Evolutionary conservation across 2,797 vertebrate genomes (phyloP), one percentile per base, ranked within the genome.

Genomic region (Anniella stebbinsi): DNA sequence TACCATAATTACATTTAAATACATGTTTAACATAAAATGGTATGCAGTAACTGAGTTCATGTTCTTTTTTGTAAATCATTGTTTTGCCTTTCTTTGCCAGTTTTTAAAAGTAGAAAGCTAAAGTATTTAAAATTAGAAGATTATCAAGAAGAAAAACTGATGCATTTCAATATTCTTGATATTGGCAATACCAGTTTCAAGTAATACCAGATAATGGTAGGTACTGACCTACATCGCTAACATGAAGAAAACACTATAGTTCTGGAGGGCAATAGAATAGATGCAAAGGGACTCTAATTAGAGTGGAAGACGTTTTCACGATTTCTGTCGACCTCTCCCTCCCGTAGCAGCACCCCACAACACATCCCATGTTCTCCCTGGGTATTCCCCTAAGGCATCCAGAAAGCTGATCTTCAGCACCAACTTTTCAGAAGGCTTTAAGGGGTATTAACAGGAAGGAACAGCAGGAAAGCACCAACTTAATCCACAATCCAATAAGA

Each of bases 101-200:
- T 28, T 87, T 89, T 89, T n/a, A 92, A 80, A 91, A 33, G 25
- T 90, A 89, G 80, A 92, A 0, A 76, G 38, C 21, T 45, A 21
- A 77, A 48, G 21, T 41, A 9, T 25, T 41, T 41, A 77, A 77
- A 0, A 38, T 21, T 30, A 33, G 36, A 57, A 9, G 2, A 89
- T 67, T 9, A 84, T 73, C 3, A 78, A 0, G 1, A 33, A 83
- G 92, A 60, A 60, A 23, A 57, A 21, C 6, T 1, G 18, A 23
- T 7, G 0, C 67, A 91, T 36, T 87, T 88, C 86, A 36, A 10
- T 45, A 17, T 13, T 78, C 33, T 91, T 28, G 21, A 51, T 66
- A 77, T 51, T 70, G 92, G 90, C 57, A 88, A 75, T 90, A 67
- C n/a, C 67, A 91, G 86, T 41, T 33, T 38, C 60, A 92, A 83